These are phyloP conservation scores for Eupithecia centaureata DNA, from an alignment of 2,888 invertebrate species.

Conservation along the genomic window DNA sequence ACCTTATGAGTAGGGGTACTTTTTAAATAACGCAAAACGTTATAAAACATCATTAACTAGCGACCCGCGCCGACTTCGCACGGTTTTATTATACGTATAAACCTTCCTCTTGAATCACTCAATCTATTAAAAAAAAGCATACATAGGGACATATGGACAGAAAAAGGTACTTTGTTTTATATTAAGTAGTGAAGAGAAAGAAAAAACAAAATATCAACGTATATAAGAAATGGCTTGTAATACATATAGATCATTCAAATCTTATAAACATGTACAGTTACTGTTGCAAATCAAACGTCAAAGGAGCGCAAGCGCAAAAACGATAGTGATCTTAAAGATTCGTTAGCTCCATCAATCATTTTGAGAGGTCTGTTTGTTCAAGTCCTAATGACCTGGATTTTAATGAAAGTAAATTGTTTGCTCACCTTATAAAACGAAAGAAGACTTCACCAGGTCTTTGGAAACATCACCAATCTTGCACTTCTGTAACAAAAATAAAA, in stretches of 20 bases:
- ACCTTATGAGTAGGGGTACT: no score
- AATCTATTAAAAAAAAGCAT: no score
- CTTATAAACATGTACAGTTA: constrained; percentile 4
- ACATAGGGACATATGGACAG: no score
- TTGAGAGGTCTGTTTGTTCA: constrained; percentile 36
- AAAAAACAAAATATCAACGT: background rate
- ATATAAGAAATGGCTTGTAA: background rate
- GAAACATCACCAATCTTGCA: constrained; percentile 75
- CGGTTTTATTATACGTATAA: no score
- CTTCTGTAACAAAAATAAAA: constrained; percentile 74
- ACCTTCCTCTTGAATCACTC: no score
- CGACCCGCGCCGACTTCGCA: no score
- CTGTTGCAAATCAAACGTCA: constrained; percentile 19
- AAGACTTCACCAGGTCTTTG: constrained; percentile 62
- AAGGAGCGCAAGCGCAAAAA: constrained; percentile 39
- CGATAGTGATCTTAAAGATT: constrained; percentile 52
- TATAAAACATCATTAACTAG: no score
- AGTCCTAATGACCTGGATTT: constrained; percentile 8
- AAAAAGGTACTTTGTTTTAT: no score
- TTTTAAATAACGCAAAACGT: no score
- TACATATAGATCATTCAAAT: background rate
- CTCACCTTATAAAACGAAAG: constrained; percentile 61
- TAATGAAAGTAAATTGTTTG: background rate
- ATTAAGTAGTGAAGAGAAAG: no score
- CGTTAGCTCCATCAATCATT: constrained; percentile 42